Evolutionary conservation across 2,888 invertebrate species (phyloP).

Genomic region (Busseola fusca): DNA sequence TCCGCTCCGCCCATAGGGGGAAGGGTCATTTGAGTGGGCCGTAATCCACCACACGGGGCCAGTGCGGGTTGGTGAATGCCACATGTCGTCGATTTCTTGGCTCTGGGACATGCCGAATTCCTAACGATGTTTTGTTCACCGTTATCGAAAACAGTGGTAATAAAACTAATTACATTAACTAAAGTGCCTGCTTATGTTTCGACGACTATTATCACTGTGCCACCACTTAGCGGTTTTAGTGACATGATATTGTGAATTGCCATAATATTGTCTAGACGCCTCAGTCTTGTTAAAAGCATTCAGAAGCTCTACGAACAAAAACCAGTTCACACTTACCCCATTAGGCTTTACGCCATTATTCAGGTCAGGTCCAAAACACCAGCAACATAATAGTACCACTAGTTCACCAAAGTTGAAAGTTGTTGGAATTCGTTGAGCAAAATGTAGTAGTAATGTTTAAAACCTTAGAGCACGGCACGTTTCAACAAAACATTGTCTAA

Average conservation of each 20-base stretch:
- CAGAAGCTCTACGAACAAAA: neutral
- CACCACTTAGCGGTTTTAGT: neutral
- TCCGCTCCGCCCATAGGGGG: too few relatives aligned
- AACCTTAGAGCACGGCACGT: slow-evolving; percentile 30
- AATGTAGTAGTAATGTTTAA: slow-evolving; percentile 14
- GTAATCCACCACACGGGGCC: neutral
- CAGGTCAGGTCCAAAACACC: neutral
- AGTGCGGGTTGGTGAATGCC: neutral
- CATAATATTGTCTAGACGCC: neutral
- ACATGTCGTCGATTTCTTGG: neutral
- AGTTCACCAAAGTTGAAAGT: neutral
- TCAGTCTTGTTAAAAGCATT: neutral
- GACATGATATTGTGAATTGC: neutral
- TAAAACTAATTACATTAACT: neutral
- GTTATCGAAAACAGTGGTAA: neutral
- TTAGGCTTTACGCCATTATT: neutral
- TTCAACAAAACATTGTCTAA: slow-evolving; percentile 44
- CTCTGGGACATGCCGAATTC: neutral
- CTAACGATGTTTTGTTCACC: neutral
- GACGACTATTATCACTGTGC: neutral
- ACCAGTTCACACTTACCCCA: too few relatives aligned
- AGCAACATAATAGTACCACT: neutral
- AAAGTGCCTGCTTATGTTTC: too few relatives aligned
- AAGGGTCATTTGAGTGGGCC: too few relatives aligned
- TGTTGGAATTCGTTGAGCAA: slow-evolving; percentile 12